These are phyloP conservation scores for Eira barbara DNA, from an alignment of 2,113 vertebrate genomes.

Conservation along the genomic window DNA sequence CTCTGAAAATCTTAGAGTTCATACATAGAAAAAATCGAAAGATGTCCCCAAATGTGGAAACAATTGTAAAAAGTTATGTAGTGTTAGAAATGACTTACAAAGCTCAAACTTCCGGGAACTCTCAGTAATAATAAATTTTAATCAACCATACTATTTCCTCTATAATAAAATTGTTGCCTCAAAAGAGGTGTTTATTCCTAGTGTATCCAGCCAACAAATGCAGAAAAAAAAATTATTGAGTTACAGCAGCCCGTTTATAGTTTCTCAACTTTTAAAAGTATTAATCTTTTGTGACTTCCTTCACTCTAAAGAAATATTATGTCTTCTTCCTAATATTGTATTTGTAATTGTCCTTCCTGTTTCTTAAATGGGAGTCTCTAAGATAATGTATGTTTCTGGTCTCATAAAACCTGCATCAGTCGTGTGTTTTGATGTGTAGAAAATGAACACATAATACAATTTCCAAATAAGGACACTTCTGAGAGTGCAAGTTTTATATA, in stretches of 20 bases:
- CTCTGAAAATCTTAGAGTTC: neutral
- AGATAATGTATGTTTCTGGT: neutral
- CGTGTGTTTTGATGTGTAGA: neutral
- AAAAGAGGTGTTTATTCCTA: neutral
- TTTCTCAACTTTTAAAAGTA: neutral
- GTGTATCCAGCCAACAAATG: neutral
- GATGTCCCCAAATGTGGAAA: neutral
- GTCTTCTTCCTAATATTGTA: slow-evolving; percentile 21
- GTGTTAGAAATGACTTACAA: neutral
- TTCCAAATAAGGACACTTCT: neutral
- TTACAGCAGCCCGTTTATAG: neutral
- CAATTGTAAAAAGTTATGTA: neutral
- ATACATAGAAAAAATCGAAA: neutral
- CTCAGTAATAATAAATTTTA: neutral
- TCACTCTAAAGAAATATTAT: neutral
- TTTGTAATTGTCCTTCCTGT: neutral
- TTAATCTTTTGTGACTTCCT: neutral
- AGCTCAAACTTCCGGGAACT: neutral
- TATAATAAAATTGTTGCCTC: neutral
- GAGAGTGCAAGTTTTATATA: neutral
- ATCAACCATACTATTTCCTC: neutral
- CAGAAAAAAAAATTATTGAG: neutral
- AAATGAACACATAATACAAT: neutral
- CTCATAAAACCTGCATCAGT: neutral
- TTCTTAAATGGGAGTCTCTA: neutral